A percentile compares a stretch with the other conserved stretches of the same genome.
phyloP scores from a whole-genome alignment of 2,113 vertebrate species.

The Tauraco erythrolophus region DNA sequence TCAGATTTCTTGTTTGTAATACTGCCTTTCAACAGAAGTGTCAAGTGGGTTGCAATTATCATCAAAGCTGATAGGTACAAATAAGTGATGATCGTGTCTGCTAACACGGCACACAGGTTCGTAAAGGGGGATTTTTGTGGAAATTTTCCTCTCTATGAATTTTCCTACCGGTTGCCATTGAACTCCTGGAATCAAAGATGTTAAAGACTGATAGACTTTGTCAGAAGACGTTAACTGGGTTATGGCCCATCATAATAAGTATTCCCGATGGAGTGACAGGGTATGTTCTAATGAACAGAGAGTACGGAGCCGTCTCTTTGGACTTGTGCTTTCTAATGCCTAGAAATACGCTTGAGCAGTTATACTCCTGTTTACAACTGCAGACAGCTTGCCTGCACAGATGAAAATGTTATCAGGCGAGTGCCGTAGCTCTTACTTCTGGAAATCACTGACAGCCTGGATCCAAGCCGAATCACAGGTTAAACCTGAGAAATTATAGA shows the following conservation, averaged over 20 bases:
- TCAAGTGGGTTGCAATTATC: constrained; percentile 65
- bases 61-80: constrained; percentile 61
- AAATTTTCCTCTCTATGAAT: not conserved
- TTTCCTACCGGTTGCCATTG: not conserved
- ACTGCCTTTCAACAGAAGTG: constrained; percentile 37
- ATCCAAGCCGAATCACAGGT: not conserved
- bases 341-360: not conserved
- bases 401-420: not conserved
- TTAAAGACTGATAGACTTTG: constrained; percentile 2
- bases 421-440: not conserved
- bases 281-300: not conserved
- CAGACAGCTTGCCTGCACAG: not conserved
- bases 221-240: constrained; percentile 22
- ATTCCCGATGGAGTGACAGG: not conserved
- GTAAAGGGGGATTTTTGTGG: not conserved
- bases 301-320: not conserved
- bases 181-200: constrained; percentile 11
- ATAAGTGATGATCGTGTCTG: constrained; percentile 24
- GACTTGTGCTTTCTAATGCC: not conserved
- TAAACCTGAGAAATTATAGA: not conserved
- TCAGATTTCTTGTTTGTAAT: constrained; percentile 56
- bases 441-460: not conserved
- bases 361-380: not conserved
- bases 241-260: not conserved
- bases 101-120: not conserved